These are phyloP conservation scores for Arge pagana DNA, from an alignment of 2,888 invertebrate genomes.

Conservation along the genomic window DNA sequence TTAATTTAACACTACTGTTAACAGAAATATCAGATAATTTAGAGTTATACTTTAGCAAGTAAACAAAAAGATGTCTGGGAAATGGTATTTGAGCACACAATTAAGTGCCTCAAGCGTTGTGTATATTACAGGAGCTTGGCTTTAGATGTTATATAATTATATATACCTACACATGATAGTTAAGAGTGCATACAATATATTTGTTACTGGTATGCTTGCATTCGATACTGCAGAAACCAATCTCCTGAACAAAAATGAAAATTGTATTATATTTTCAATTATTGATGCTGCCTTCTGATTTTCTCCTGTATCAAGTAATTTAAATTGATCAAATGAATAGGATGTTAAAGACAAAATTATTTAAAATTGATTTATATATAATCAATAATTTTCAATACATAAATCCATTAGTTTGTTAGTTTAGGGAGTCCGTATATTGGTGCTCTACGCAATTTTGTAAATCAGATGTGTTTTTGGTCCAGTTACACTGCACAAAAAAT, in stretches of 20 bases:
- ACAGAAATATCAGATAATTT: constrained; percentile 41
- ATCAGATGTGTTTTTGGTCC: too few species aligned
- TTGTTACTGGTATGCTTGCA: constrained; percentile 57
- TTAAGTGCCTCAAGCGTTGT: constrained; percentile 59
- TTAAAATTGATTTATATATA: constrained; percentile 2
- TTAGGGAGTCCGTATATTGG: constrained; percentile 18
- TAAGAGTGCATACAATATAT: constrained; percentile 57
- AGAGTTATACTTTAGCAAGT: constrained; percentile 54
- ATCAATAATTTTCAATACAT: too few species aligned
- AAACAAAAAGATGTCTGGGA: constrained; percentile 31
- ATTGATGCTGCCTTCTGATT: constrained; percentile 54
- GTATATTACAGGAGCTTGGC: constrained; percentile 59
- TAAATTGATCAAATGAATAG: not conserved
- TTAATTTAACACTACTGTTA: constrained; percentile 47
- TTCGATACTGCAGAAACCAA: constrained; percentile 50
- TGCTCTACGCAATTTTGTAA: constrained; percentile 21
- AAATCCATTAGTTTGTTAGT: constrained; percentile 13
- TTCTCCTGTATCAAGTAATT: constrained; percentile 34
- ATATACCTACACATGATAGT: constrained; percentile 54
- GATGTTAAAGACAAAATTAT: constrained; percentile 14
- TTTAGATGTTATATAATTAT: constrained; percentile 58
- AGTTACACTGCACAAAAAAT: too few species aligned
- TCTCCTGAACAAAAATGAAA: constrained; percentile 46
- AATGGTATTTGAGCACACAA: constrained; percentile 57
- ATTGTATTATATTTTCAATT: constrained; percentile 44